Conservation (phyloP, 2,888 invertebrate species). For the Macrostomum cliftonense region DNA sequence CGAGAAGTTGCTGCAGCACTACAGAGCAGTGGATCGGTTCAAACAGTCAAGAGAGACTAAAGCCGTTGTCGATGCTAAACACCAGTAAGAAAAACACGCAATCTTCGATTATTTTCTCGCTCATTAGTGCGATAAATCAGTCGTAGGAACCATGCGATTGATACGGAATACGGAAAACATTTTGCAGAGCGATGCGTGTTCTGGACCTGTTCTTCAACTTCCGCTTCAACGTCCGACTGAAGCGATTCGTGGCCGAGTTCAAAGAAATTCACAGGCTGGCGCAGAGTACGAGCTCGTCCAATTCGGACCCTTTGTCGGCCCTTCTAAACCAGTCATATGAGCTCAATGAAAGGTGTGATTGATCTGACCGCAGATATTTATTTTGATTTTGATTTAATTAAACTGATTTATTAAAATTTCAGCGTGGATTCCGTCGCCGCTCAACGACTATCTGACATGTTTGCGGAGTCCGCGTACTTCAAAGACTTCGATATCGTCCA, state of each 20-base stretch:
- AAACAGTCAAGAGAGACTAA: constrained; percentile 24
- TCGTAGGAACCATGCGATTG: too few species aligned
- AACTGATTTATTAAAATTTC: not conserved
- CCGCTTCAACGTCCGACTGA: constrained; percentile 13
- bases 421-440: constrained; percentile 4
- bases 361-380: too few species aligned
- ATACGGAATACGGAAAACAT: too few species aligned
- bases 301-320: too few species aligned
- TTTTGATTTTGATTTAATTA: too few species aligned
- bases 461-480: constrained; percentile 7
- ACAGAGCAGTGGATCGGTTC: constrained; percentile 21
- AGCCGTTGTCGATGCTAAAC: constrained; percentile 30
- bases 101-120: too few species aligned
- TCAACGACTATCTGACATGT: not conserved
- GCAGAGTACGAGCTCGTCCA: too few species aligned
- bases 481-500: constrained; percentile 4
- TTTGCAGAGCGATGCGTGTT: constrained; percentile 12
- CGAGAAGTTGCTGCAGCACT: constrained; percentile 21
- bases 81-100: too few species aligned
- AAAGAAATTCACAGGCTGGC: constrained; percentile 12
- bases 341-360: too few species aligned
- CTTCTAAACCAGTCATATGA: too few species aligned
- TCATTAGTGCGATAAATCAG: too few species aligned
- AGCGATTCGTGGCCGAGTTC: constrained; percentile 11
- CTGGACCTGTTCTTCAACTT: constrained; percentile 14